Evolutionary conservation across 1,140 invertebrate genomes (phyloP).

Genomic region (Eriosoma lanigerum): DNA sequence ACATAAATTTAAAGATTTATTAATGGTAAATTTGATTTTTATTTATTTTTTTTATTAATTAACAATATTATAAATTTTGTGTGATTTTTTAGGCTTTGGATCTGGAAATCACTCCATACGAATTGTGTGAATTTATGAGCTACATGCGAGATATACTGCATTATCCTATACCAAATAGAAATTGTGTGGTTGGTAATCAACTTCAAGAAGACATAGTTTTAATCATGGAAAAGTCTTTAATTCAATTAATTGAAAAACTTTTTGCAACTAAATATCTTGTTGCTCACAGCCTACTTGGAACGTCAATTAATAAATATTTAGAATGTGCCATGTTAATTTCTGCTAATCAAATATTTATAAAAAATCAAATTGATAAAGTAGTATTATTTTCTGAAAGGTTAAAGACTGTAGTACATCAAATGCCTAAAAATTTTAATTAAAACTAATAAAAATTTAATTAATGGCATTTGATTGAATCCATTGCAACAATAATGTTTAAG

Average conservation of each 20-base stretch:
- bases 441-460: not conserved
- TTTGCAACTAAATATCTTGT: not conserved
- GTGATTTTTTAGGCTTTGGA: conserved; percentile 27
- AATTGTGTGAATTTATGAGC: conserved; percentile 1
- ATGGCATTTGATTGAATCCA: no score
- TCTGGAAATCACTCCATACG: conserved; percentile 1
- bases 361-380: not conserved
- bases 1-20: conserved; percentile 16
- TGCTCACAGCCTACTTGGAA: not conserved
- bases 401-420: not conserved
- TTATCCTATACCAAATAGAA: conserved; percentile 31
- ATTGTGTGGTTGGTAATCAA: conserved; percentile 38
- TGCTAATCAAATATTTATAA: not conserved
- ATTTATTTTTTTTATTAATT: not conserved
- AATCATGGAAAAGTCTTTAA: conserved; percentile 16
- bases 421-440: not conserved
- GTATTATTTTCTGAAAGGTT: not conserved
- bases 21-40: not conserved
- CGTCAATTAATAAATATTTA: conserved; percentile 23
- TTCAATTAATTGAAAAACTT: not conserved
- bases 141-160: conserved; percentile 30
- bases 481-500: no score
- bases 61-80: not conserved
- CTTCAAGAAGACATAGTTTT: conserved; percentile 24
- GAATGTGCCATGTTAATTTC: conserved; percentile 18